Conservation (phyloP, 2,888 invertebrate species). For the Barypeithes pellucidus region DNA sequence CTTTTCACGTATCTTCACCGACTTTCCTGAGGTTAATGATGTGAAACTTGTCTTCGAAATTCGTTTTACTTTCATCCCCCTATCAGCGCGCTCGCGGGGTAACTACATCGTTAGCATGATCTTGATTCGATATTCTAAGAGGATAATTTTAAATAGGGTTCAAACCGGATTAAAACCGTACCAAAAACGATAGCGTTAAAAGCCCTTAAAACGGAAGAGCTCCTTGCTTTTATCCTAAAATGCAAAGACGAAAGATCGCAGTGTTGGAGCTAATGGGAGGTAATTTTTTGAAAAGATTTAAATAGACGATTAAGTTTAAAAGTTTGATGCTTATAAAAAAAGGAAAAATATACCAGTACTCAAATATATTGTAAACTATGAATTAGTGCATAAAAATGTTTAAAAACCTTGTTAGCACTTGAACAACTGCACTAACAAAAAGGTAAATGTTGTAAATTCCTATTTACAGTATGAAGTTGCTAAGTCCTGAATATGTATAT, state of each 20-base stretch:
- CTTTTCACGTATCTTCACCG: conserved; percentile 43
- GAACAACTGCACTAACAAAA: too few relatives aligned
- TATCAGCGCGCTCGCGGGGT: conserved; percentile 54
- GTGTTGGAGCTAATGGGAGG: conserved; percentile 22
- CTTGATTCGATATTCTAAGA: conserved; percentile 59
- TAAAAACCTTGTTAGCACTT: too few relatives aligned
- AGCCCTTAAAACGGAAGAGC: conserved; percentile 30
- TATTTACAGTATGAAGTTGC: too few relatives aligned
- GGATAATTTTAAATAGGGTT: conserved; percentile 56
- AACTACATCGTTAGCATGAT: conserved; percentile 60
- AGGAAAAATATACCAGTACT: background rate
- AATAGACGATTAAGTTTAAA: background rate
- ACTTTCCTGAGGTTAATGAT: conserved; percentile 40
- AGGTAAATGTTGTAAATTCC: too few relatives aligned
- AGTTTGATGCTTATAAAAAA: background rate
- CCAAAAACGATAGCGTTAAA: conserved; percentile 57
- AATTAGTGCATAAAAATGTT: too few relatives aligned
- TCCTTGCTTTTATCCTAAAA: conserved; percentile 12
- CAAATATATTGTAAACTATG: too few relatives aligned
- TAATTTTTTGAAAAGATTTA: conserved; percentile 10
- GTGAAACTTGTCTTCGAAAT: conserved; percentile 46
- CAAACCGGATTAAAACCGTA: conserved; percentile 56
- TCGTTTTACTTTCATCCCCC: conserved; percentile 52
- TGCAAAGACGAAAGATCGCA: background rate
- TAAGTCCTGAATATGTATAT: too few relatives aligned